A percentile compares a stretch with the other conserved stretches of the same genome.
Evolutionary conservation across 2,797 vertebrate species (phyloP).

Genomic region (Clarias laeviceps): DNA sequence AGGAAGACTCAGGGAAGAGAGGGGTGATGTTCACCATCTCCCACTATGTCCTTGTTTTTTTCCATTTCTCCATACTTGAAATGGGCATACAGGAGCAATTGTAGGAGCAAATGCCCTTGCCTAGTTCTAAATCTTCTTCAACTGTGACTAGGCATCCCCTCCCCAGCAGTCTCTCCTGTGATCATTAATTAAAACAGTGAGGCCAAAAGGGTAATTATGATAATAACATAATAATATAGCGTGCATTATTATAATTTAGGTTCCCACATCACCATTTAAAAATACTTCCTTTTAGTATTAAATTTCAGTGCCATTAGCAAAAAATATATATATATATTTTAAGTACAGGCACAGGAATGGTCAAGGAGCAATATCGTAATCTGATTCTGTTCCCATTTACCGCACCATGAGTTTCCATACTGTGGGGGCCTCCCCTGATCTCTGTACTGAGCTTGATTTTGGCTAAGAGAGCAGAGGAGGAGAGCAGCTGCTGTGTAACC

Average conservation of each 20-base stretch:
- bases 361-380: slow-evolving; percentile 62
- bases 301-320: slow-evolving; percentile 74
- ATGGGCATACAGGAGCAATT: slow-evolving; percentile 78
- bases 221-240: slow-evolving; percentile 83
- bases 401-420: slow-evolving; percentile 51
- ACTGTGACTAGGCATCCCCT: slow-evolving; percentile 56
- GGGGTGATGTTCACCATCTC: slow-evolving; percentile 8
- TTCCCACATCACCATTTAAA: slow-evolving; percentile 64
- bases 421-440: slow-evolving; percentile 16
- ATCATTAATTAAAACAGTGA: slow-evolving; percentile 81
- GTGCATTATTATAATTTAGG: slow-evolving; percentile 77
- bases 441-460: slow-evolving; percentile 54
- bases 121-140: slow-evolving; percentile 63
- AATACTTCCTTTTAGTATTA: slow-evolving; percentile 78
- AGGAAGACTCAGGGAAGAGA: not conserved
- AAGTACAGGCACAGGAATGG: slow-evolving; percentile 73
- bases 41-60: slow-evolving; percentile 40
- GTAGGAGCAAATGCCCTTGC: slow-evolving; percentile 71
- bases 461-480: slow-evolving; percentile 35
- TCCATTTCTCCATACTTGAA: slow-evolving; percentile 44
- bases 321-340: slow-evolving; percentile 73
- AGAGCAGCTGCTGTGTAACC: slow-evolving; percentile 47
- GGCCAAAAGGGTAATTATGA: slow-evolving; percentile 83
- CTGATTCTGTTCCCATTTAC: slow-evolving; percentile 66
- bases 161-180: slow-evolving; percentile 67